A percentile compares a stretch with the other conserved stretches of the same genome.
Conservation (phyloP, 2,797 vertebrate species). For the Typhlichthys eigenmanni region DNA sequence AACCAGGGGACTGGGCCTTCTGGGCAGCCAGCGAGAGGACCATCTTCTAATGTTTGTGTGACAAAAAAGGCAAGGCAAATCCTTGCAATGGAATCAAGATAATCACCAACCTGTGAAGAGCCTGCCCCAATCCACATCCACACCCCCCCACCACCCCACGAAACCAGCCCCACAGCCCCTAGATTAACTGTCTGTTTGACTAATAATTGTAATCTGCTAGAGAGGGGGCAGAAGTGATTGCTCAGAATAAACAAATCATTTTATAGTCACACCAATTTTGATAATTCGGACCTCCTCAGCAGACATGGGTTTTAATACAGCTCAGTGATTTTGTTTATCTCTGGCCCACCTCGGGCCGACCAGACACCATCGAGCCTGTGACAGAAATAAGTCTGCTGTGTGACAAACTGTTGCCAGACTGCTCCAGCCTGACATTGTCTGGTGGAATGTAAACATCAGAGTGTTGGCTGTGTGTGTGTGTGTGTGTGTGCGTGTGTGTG, state of each 20-base stretch:
- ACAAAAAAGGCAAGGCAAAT: constrained; percentile 87
- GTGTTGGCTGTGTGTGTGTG: constrained; percentile 45
- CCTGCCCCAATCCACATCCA: constrained; percentile 88
- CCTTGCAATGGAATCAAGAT: constrained; percentile 83
- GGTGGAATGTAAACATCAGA: constrained; percentile 75
- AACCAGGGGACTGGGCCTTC: constrained; percentile 71
- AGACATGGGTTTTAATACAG: not conserved
- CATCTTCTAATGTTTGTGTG: constrained; percentile 87
- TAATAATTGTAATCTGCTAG: constrained; percentile 87
- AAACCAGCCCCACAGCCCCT: constrained; percentile 26
- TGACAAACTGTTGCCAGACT: constrained; percentile 73
- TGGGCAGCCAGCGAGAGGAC: constrained; percentile 73
- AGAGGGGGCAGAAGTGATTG: constrained; percentile 74
- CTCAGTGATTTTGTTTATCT: not conserved
- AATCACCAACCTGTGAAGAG: constrained; percentile 88
- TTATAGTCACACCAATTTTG: constrained; percentile 15
- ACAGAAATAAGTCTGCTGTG: constrained; percentile 39
- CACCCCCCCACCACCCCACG: constrained; percentile 9
- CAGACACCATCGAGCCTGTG: constrained; percentile 34
- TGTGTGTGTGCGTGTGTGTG: constrained; percentile 26
- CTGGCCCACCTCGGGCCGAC: not conserved
- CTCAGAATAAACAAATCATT: constrained; percentile 86
- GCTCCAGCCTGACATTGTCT: constrained; percentile 65
- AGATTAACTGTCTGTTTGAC: constrained; percentile 83
- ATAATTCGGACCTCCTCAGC: constrained; percentile 8